Conservation (phyloP, 2,888 invertebrate species). For the Agriopis aurantiaria region DNA sequence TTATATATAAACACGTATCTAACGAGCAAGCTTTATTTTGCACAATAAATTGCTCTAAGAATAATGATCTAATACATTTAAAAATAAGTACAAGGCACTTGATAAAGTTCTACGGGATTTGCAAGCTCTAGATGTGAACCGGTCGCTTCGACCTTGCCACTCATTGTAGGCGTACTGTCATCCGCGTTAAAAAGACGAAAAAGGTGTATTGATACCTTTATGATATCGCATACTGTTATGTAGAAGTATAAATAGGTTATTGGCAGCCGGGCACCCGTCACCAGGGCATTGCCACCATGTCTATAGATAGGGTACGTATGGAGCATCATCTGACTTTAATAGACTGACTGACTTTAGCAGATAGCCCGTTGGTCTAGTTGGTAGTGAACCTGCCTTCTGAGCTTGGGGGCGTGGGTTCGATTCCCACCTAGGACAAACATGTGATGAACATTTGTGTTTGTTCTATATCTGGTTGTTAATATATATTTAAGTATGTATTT, state of each 20-base stretch:
- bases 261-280: too few species aligned
- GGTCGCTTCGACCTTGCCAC: conserved; percentile 70
- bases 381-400: too few species aligned
- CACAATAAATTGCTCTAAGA: background rate
- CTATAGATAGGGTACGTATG: too few species aligned
- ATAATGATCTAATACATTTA: background rate
- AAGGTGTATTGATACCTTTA: conserved; percentile 26
- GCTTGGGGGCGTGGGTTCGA: too few species aligned
- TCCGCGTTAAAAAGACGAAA: conserved; percentile 58
- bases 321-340: too few species aligned
- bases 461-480: too few species aligned
- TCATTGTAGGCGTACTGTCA: conserved; percentile 64
- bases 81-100: background rate
- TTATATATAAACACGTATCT: background rate
- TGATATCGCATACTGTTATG: background rate
- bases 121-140: conserved; percentile 67
- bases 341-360: too few species aligned
- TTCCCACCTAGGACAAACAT: too few species aligned
- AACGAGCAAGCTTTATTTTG: background rate
- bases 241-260: background rate
- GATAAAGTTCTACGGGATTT: background rate
- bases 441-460: too few species aligned
- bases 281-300: too few species aligned
- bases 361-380: too few species aligned
- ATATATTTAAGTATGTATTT: too few species aligned